These are phyloP conservation scores for Falco naumanni DNA, from an alignment of 2,797 vertebrate species.

Conservation along the genomic window DNA sequence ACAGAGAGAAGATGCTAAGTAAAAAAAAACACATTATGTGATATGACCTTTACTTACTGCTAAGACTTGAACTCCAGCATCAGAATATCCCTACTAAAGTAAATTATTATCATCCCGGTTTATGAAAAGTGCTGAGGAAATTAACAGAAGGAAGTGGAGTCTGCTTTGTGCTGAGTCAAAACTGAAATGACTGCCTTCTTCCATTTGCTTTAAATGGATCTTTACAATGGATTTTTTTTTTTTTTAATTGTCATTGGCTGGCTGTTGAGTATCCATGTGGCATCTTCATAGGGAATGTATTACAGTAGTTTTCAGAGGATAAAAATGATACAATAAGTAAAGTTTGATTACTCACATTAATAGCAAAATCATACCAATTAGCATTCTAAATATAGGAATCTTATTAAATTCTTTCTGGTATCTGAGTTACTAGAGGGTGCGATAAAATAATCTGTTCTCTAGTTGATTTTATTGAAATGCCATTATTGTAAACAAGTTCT, in stretches of 20 bases:
- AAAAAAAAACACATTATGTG: not conserved
- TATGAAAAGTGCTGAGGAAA: not conserved
- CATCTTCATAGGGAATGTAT: not conserved
- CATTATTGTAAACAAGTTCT: not conserved
- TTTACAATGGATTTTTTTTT: not conserved
- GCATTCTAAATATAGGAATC: not conserved
- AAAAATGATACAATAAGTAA: not conserved
- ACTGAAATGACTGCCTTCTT: not conserved
- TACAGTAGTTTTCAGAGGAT: not conserved
- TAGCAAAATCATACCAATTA: not conserved
- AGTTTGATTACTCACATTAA: not conserved
- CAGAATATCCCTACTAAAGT: not conserved
- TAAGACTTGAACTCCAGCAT: not conserved
- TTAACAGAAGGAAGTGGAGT: not conserved
- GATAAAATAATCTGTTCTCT: not conserved
- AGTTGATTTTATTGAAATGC: not conserved
- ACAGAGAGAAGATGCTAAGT: not conserved
- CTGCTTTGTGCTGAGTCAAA: not conserved
- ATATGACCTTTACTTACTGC: not conserved
- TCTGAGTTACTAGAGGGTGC: not conserved
- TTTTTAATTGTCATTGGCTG: not conserved
- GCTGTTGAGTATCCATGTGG: not conserved
- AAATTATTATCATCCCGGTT: not conserved
- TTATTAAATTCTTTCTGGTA: not conserved
- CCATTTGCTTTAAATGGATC: not conserved